Base-by-base conservation (phyloP, 2,888 invertebrate species). In the Acleris laterana region DNA sequence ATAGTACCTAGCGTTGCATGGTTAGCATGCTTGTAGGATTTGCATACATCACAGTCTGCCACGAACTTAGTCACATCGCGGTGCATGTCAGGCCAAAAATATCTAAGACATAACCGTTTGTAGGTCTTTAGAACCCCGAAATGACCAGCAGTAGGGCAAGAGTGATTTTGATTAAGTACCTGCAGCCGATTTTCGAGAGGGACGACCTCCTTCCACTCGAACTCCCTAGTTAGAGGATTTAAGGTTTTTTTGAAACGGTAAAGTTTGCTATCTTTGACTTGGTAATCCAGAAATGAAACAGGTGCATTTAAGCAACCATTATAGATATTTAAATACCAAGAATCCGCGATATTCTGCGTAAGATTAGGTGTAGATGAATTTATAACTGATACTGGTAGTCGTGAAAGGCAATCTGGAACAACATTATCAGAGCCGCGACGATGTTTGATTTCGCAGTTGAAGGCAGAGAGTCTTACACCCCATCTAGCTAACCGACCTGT, bases 1-100 rank as follows among this genome's bases (percentile, higher is more conserved):
- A 62, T 69, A 59, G 13, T 68, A 28, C 58, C 70, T 46, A 22
- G 67, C 5, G 62, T 71, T 28, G 9, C 53, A 42, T 55, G 68
- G 50, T 38, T 67, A 16, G 63, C 62, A 7, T 16, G 55, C 25
- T 64, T 68, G 42, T 67, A 59, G 2, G 70, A 57, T 13, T 62
- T 49, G 61, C 53, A 57, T 6, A 11, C 53, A 19, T 55, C 62
- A 57, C 38, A 58, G 2, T 19, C 22, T 7, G 20, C 38, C 11
- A 70, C 53, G 25, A 50, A 62, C 3, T 20, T 22, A 5, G 53
- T 38, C 2, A 65, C 61, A 25, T 65, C 65, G 5, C 25, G 38
- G 20, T 65, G 38, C 65, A 70, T 61, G 3, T 58, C 22, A 16
- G 68, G 55, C 64, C 62, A 69, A 32, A 20, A 62, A 9, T 62